phyloP scores from a whole-genome alignment of 37 sponge, comb jelly and placozoan species.

The Theonella swinhoei region DNA sequence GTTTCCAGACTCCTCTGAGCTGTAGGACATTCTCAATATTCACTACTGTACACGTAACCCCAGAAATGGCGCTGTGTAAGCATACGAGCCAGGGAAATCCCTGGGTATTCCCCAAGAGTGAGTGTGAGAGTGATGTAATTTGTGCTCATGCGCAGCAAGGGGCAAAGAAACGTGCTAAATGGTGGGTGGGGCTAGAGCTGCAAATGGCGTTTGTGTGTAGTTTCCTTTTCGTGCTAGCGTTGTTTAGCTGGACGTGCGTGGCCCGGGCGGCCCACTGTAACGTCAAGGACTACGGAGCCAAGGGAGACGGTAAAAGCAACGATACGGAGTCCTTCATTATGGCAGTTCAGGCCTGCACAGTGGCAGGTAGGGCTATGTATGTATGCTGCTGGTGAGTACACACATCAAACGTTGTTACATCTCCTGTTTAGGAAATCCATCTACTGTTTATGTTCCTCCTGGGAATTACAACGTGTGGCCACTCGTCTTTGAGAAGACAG shows the following conservation, averaged over 20 bases:
- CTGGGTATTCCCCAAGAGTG: not conserved
- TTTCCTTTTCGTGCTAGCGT: not conserved
- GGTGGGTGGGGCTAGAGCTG: not conserved
- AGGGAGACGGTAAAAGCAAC: slow-evolving; percentile 24
- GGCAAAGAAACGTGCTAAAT: no score
- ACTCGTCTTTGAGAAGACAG: not conserved
- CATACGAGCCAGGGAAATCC: not conserved
- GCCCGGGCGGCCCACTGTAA: not conserved
- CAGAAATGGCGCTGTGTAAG: no score
- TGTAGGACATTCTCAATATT: no score
- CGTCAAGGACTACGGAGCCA: slow-evolving; percentile 27
- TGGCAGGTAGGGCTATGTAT: not conserved
- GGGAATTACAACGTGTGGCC: slow-evolving; percentile 12
- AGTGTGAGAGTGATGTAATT: not conserved
- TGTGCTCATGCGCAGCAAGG: not conserved
- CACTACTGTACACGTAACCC: no score
- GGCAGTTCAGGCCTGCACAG: not conserved
- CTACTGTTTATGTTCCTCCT: slow-evolving; percentile 8
- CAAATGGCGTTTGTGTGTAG: not conserved
- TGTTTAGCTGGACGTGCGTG: not conserved
- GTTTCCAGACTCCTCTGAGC: no score
- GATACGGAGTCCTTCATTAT: slow-evolving; percentile 30
- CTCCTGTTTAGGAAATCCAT: not conserved
- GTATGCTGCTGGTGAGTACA: not conserved
- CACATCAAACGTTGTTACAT: not conserved